Conservation (phyloP, 2,797 vertebrate genomes). For the Ptychadena robeensis region DNA sequence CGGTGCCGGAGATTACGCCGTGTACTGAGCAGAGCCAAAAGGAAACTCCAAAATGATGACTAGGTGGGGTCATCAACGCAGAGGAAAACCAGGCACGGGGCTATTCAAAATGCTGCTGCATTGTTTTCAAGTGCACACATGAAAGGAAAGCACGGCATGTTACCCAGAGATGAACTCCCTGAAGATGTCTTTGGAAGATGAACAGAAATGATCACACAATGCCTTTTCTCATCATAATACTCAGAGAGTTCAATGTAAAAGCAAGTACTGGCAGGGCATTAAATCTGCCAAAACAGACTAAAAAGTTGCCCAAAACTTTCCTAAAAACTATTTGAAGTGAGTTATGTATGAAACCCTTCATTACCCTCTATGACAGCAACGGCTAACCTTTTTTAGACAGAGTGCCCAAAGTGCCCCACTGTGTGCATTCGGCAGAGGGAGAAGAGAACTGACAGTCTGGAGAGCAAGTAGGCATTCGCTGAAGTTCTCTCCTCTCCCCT, state of each 20-base stretch:
- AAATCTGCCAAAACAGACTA: too few species aligned
- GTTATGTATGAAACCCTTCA: too few species aligned
- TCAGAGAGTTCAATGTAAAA: too few species aligned
- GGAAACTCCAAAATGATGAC: slow-evolving; percentile 35
- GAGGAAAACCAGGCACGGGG: slow-evolving; percentile 16
- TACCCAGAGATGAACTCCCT: neutral
- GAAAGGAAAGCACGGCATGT: neutral
- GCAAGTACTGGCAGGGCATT: neutral
- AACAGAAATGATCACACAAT: neutral
- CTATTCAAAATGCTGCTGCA: neutral
- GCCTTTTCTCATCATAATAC: neutral
- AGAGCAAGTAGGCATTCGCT: too few species aligned
- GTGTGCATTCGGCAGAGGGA: too few species aligned
- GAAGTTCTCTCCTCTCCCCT: too few species aligned
- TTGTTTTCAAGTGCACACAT: slow-evolving; percentile 15
- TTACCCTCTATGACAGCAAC: too few species aligned
- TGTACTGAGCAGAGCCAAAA: slow-evolving; percentile 36
- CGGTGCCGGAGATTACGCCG: neutral
- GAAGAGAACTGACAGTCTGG: too few species aligned
- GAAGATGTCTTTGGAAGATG: neutral
- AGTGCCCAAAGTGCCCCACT: too few species aligned
- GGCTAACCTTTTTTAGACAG: too few species aligned
- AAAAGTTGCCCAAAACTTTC: too few species aligned
- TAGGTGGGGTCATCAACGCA: slow-evolving; percentile 35
- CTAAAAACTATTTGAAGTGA: too few species aligned